A percentile compares a stretch with the other conserved stretches of the same genome.
phyloP scores from a whole-genome alignment of 2,888 invertebrate genomes.

The Volucella inanis region DNA sequence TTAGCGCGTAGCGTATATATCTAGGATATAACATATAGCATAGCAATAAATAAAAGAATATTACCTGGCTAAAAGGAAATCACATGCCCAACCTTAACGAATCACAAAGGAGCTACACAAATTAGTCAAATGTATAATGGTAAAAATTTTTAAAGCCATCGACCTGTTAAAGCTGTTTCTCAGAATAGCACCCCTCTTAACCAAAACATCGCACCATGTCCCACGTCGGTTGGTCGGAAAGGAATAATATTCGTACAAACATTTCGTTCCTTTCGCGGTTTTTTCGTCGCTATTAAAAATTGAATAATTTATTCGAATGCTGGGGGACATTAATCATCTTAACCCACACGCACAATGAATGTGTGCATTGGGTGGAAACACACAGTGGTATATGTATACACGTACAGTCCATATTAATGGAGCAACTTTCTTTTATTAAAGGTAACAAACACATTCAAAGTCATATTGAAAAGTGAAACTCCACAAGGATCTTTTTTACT shows the following conservation, averaged over 20 bases:
- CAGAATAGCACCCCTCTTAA: too few relatives aligned
- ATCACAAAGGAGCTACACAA: constrained; percentile 54
- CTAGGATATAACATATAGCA: too few relatives aligned
- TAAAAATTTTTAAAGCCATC: constrained; percentile 34
- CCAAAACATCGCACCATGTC: too few relatives aligned
- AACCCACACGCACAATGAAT: constrained; percentile 48
- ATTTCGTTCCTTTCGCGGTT: constrained; percentile 1
- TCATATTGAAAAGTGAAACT: too few relatives aligned
- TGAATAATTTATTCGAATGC: constrained; percentile 66
- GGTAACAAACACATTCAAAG: too few relatives aligned
- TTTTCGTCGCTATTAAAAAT: constrained; percentile 59
- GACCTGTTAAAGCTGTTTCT: too few relatives aligned
- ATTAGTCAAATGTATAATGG: constrained; percentile 57
- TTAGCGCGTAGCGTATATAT: not conserved
- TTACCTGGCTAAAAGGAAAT: constrained; percentile 20
- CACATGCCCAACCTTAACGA: constrained; percentile 47
- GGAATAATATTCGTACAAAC: too few relatives aligned
- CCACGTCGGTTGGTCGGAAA: too few relatives aligned
- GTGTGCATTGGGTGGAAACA: constrained; percentile 10
- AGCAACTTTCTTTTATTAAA: too few relatives aligned
- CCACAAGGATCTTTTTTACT: too few relatives aligned
- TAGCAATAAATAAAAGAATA: too few relatives aligned
- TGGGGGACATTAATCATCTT: constrained; percentile 60
- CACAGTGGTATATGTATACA: not conserved
- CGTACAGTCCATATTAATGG: too few relatives aligned